Conservation (phyloP, 2,888 invertebrate genomes). For the Callimorpha dominula region DNA sequence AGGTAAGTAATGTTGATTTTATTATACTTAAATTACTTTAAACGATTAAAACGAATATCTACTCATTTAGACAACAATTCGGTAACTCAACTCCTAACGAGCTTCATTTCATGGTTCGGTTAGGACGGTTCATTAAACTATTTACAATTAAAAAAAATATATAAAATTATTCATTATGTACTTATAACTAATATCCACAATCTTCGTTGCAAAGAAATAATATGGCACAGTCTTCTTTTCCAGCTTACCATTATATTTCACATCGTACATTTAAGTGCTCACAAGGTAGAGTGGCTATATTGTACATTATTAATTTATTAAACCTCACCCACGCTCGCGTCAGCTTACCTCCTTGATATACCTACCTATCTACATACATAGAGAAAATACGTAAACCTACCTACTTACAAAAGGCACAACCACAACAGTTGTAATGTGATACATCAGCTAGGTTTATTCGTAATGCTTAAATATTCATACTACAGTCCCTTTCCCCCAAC, state of each 20-base stretch:
- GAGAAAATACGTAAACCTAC: slow-evolving; percentile 8
- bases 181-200: too few relatives aligned
- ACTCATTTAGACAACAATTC: neutral
- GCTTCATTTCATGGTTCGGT: too few relatives aligned
- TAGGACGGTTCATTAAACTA: neutral
- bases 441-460: slow-evolving; percentile 3
- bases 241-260: neutral
- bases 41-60: too few relatives aligned
- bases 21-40: too few relatives aligned
- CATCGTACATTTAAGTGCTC: neutral
- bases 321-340: slow-evolving; percentile 39
- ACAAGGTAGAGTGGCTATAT: slow-evolving; percentile 21
- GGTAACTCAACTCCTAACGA: neutral
- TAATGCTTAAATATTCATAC: slow-evolving; percentile 10
- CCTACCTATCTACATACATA: neutral
- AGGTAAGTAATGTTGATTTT: too few relatives aligned
- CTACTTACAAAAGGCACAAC: slow-evolving; percentile 26
- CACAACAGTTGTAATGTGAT: slow-evolving; percentile 25
- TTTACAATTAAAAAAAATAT: neutral
- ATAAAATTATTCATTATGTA: too few relatives aligned
- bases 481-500: slow-evolving; percentile 6
- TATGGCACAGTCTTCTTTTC: neutral
- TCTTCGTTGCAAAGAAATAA: neutral
- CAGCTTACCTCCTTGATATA: slow-evolving; percentile 17
- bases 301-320: slow-evolving; percentile 39